Percentiles rank a stretch among this genome's conserved stretches.
These are phyloP conservation scores for Hipparchia sbordonii DNA, from an alignment of 2,888 invertebrate genomes.

Conservation along the genomic window DNA sequence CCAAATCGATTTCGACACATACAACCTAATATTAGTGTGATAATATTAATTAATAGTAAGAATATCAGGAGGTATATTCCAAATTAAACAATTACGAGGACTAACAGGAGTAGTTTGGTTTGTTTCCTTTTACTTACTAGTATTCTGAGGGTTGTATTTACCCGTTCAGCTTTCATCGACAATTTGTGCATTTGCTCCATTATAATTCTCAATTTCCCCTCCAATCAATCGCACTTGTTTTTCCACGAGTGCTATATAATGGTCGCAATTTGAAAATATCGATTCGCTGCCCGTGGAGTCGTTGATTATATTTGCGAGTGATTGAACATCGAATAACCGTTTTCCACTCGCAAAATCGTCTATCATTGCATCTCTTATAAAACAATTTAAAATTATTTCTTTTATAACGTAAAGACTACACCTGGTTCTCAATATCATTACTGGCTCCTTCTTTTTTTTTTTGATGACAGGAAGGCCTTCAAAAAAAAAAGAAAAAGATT, in stretches of 20 bases:
- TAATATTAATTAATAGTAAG: no score
- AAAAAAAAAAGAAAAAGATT: no score
- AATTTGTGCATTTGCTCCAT: background rate
- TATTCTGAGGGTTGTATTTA: background rate
- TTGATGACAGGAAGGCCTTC: no score
- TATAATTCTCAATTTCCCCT: constrained; percentile 8
- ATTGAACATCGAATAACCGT: constrained; percentile 11
- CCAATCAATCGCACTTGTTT: constrained; percentile 18
- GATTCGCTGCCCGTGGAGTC: constrained; percentile 10
- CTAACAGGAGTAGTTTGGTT: no score
- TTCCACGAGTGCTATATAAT: constrained; percentile 11
- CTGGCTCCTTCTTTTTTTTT: no score
- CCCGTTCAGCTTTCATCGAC: background rate
- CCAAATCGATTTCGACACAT: no score
- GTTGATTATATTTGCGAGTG: constrained; percentile 9
- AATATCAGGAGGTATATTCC: no score
- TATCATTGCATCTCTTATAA: background rate
- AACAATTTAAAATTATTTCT: background rate
- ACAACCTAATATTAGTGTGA: no score
- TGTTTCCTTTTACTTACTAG: no score
- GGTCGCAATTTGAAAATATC: constrained; percentile 18
- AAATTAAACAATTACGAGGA: no score
- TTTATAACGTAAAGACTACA: no score
- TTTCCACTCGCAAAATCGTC: background rate
- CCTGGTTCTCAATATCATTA: no score